phyloP scores from a whole-genome alignment of 2,113 vertebrate species.

The Proterorhinus semilunaris region DNA sequence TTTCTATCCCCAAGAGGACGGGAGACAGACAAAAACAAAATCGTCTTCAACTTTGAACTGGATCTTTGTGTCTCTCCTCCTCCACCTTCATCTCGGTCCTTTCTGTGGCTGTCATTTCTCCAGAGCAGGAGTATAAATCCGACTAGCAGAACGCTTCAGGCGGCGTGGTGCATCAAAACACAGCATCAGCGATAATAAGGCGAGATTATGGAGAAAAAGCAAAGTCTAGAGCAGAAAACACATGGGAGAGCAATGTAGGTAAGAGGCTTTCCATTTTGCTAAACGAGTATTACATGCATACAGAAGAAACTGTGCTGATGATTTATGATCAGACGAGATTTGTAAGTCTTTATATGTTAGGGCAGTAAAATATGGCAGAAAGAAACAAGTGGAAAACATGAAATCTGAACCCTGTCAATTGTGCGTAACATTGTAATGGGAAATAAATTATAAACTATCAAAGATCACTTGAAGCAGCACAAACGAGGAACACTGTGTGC shows the following conservation, averaged over 20 bases:
- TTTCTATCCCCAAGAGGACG: conserved; percentile 14
- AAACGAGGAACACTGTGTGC: too few species aligned
- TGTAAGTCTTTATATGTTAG: too few species aligned
- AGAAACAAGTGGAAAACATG: too few species aligned
- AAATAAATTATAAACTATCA: neutral
- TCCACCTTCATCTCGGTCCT: neutral
- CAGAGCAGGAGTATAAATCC: conserved; percentile 25
- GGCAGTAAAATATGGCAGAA: too few species aligned
- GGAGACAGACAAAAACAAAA: conserved; percentile 11
- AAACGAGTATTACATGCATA: too few species aligned
- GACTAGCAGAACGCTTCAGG: conserved; percentile 32
- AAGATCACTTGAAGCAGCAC: neutral
- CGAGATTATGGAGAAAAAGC: conserved; percentile 29
- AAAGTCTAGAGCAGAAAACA: conserved; percentile 16
- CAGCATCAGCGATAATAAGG: conserved; percentile 52
- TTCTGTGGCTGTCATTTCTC: conserved; percentile 28
- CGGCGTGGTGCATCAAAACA: conserved; percentile 32
- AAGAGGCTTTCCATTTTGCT: neutral
- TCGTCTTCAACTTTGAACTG: conserved; percentile 47
- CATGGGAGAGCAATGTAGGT: neutral
- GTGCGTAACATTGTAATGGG: neutral
- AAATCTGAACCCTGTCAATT: too few species aligned
- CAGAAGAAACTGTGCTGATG: too few species aligned
- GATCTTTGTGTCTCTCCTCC: neutral
- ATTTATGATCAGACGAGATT: too few species aligned